Conservation (phyloP, 1,140 invertebrate species). For the Temnothorax curvispinosus region DNA sequence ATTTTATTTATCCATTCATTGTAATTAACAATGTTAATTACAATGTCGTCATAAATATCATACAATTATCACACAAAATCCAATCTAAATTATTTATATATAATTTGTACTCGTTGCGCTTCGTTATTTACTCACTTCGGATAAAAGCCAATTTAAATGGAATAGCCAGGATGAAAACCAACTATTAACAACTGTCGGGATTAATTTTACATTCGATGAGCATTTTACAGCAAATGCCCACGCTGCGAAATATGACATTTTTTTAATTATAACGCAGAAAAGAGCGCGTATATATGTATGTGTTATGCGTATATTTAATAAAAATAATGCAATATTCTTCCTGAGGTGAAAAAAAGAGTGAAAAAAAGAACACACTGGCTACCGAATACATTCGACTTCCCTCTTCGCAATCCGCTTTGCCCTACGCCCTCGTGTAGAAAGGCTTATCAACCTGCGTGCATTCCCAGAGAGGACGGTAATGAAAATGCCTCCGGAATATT, state of each 20-base stretch:
- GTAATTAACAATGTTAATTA: background rate
- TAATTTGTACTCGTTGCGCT: constrained; percentile 23
- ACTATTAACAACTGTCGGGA: constrained; percentile 45
- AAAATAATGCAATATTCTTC: constrained; percentile 8
- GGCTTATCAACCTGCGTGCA: constrained; percentile 60
- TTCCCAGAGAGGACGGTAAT: constrained; percentile 60
- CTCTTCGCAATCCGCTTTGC: constrained; percentile 54
- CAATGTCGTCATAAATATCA: constrained; percentile 9
- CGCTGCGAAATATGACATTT: background rate
- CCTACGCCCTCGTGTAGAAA: constrained; percentile 17
- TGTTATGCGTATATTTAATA: constrained; percentile 11
- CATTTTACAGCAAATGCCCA: background rate
- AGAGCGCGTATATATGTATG: background rate
- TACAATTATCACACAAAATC: constrained; percentile 31
- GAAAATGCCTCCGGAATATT: constrained; percentile 69
- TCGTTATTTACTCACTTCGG: constrained; percentile 39
- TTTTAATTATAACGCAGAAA: constrained; percentile 29
- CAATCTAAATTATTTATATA: constrained; percentile 47
- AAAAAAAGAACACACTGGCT: background rate
- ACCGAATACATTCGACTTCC: constrained; percentile 16
- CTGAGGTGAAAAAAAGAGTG: background rate
- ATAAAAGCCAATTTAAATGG: constrained; percentile 40
- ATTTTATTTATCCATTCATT: constrained; percentile 8
- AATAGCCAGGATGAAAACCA: constrained; percentile 22
- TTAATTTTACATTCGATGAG: constrained; percentile 44